Base-by-base conservation (phyloP, 2,113 vertebrate genomes). In the Monarcha castaneiventris region DNA sequence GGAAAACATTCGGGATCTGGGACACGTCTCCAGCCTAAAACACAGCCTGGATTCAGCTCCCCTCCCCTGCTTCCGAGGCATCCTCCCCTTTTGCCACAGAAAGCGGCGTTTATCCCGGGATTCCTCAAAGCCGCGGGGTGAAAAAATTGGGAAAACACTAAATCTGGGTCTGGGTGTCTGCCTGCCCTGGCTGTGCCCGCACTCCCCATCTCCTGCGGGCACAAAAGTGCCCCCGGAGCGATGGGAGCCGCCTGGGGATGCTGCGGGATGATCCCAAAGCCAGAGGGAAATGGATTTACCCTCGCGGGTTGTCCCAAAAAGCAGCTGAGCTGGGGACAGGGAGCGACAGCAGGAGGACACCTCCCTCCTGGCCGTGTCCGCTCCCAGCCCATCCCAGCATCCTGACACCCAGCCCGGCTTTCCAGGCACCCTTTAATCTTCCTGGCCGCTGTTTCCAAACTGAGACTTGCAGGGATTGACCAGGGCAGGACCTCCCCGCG, bases 391-490 rank as follows among this genome's bases (percentile, higher is more conserved):
- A 1, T 15, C 33, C 41, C 83, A 30, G 76, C 29, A 26, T 9
- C 71, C 80, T 64, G 85, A 95, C 95, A 90, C 91, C 94, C 97
- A 78, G 87, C 68, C 94, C 64, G 68, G 56, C 83, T 30, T n/a
- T 41, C 77, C 11, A 52, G 79, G 56, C 68, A n/a, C 93, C 90
- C 94, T 97, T 62, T 96, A 96, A 97, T 97, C 94, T 96, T 93
- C 93, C 75, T 54, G 26, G 3, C 96, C 64, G 3, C 63, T 59
- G 86, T 66, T 96, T 95, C 96, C 96, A 96, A 97, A 96, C 82
- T 71, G 62, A 90, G 95, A 72, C 16, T 39, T 3, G 35, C 72
- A 54, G 56, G 27, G 44, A 90, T n/a, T 4, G 11, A 67, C 85
- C 79, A 58, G 84, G 73, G 84, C 71, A 55, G 55, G 68, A 17